Evolutionary conservation across 2,888 invertebrate species (phyloP).

Genomic region (Platycheirus albimanus): DNA sequence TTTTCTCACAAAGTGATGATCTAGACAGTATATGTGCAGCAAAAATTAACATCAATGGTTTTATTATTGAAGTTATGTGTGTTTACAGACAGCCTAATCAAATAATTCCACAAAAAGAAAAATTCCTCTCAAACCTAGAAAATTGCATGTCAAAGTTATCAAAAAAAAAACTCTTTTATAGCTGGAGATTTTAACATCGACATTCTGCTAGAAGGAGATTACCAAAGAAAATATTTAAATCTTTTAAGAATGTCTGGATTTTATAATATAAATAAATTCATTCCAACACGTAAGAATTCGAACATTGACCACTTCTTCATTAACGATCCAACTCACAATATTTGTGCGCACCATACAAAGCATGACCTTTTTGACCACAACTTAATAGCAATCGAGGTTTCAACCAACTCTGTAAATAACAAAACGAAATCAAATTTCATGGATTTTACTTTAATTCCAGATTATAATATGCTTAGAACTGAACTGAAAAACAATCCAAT

Average conservation of each 20-base stretch:
- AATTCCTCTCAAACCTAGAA: conserved; percentile 15
- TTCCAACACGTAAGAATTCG: too few species aligned
- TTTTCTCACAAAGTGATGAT: conserved; percentile 20
- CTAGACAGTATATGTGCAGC: too few species aligned
- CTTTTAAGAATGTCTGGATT: too few species aligned
- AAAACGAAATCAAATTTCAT: too few species aligned
- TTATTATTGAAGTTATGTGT: too few species aligned
- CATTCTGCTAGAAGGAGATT: conserved; percentile 1
- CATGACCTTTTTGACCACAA: too few species aligned
- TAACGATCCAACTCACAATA: too few species aligned
- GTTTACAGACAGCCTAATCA: background rate
- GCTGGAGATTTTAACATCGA: too few species aligned
- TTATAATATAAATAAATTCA: conserved; percentile 11
- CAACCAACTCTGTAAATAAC: background rate
- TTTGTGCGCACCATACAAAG: too few species aligned
- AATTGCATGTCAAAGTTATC: conserved; percentile 3
- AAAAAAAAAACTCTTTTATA: conserved; percentile 23
- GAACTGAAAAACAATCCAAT: conserved; percentile 1
- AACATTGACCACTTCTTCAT: too few species aligned
- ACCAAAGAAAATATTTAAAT: background rate
- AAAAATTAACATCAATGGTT: too few species aligned
- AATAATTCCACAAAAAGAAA: conserved; percentile 5
- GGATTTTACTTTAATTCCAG: background rate
- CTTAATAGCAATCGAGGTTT: too few species aligned
- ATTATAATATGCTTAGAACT: background rate